A percentile compares a stretch with the other conserved stretches of the same genome.
These are phyloP conservation scores for Heteractis magnifica DNA, from an alignment of 92 coral and sea anemone genomes.

Conservation along the genomic window DNA sequence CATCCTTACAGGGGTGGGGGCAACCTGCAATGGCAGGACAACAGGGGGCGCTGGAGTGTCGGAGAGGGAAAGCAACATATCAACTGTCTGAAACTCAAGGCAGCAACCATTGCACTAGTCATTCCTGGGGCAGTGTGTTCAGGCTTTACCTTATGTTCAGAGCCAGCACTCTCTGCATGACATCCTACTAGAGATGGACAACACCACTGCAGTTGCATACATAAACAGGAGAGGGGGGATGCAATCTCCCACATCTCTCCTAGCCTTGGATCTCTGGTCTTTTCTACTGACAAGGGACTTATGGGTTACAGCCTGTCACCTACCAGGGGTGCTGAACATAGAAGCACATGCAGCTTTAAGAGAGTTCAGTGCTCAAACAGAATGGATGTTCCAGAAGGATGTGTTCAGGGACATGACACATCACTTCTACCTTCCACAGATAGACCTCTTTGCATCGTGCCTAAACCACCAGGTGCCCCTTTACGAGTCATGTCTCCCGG, in stretches of 20 bases:
- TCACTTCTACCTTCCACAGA: too few species aligned
- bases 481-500: slow-evolving; percentile 18
- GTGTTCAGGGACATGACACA: background rate
- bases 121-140: too few species aligned
- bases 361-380: slow-evolving; percentile 39
- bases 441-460: background rate
- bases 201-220: too few species aligned
- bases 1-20: slow-evolving; percentile 20
- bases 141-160: background rate
- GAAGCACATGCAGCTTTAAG: slow-evolving; percentile 52
- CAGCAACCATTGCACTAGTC: too few species aligned
- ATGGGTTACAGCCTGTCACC: too few species aligned
- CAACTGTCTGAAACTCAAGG: too few species aligned
- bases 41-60: background rate
- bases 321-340: slow-evolving; percentile 48
- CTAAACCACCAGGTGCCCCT: background rate
- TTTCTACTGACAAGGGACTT: too few species aligned
- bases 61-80: too few species aligned
- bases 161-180: background rate
- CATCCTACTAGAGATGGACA: too few species aligned
- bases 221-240: slow-evolving; percentile 15
- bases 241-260: too few species aligned
- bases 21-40: too few species aligned
- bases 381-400: slow-evolving; percentile 32
- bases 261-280: too few species aligned